A percentile compares a stretch with the other conserved stretches of the same genome.
These are phyloP conservation scores for Hirundichthys speculiger DNA, from an alignment of 2,113 vertebrate genomes.

Conservation along the genomic window DNA sequence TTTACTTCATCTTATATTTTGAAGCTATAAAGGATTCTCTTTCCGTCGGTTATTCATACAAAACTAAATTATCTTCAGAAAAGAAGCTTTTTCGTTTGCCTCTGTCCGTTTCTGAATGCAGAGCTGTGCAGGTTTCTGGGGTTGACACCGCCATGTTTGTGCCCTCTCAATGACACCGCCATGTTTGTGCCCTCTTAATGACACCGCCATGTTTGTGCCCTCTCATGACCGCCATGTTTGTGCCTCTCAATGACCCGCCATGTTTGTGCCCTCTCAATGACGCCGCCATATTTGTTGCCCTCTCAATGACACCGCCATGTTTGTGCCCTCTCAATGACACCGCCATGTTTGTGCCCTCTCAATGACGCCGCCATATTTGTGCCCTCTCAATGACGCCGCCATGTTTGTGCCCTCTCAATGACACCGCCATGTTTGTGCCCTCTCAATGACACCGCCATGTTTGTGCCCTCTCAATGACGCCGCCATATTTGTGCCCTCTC, in stretches of 20 bases:
- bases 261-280: too few relatives aligned
- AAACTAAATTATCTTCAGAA: slow-evolving; percentile 18
- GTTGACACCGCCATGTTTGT: too few relatives aligned
- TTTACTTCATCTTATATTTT: slow-evolving; percentile 5
- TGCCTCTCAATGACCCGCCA: too few relatives aligned
- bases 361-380: background rate
- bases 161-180: background rate
- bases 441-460: background rate
- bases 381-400: background rate
- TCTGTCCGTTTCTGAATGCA: slow-evolving; percentile 15
- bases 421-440: background rate
- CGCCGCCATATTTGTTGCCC: too few relatives aligned
- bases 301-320: background rate
- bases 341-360: background rate
- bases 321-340: background rate
- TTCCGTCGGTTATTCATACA: slow-evolving; percentile 29
- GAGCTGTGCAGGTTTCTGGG: too few relatives aligned
- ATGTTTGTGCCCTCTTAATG: background rate
- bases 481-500: background rate
- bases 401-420: background rate
- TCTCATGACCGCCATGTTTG: background rate
- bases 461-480: background rate
- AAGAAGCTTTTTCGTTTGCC: slow-evolving; percentile 10
- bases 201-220: background rate
- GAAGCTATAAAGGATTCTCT: slow-evolving; percentile 31